phyloP scores from a whole-genome alignment of 1,140 invertebrate genomes.

The Sminthurinus signatus region DNA sequence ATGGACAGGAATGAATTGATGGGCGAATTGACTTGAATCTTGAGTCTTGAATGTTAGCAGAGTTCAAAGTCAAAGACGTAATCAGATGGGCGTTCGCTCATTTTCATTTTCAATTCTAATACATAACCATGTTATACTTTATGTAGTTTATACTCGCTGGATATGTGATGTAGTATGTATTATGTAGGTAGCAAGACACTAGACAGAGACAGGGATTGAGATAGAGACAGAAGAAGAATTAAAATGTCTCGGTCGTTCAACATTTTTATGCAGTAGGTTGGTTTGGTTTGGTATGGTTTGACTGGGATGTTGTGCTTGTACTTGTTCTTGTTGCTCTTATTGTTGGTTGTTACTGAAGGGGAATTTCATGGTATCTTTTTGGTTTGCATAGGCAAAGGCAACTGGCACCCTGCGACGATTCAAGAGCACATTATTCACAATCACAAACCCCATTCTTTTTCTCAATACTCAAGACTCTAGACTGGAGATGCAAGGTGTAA shows the following conservation, averaged over 20 bases:
- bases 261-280: neutral
- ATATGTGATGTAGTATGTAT: no score
- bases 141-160: no score
- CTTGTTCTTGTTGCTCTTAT: neutral
- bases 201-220: neutral
- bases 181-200: no score
- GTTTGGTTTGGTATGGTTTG: neutral
- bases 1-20: no score
- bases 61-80: no score
- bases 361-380: neutral
- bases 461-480: no score
- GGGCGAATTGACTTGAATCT: no score
- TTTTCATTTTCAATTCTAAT: no score
- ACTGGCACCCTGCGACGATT: conserved; percentile 20
- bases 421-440: conserved; percentile 28
- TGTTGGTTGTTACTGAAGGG: neutral
- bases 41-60: no score
- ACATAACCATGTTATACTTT: no score
- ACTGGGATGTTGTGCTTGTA: neutral
- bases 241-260: conserved; percentile 18
- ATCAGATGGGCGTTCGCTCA: no score
- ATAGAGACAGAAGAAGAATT: conserved; percentile 5
- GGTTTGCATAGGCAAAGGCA: conserved; percentile 8
- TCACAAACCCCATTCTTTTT: conserved; percentile 3
- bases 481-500: conserved; percentile 2